These are phyloP conservation scores for Novumbra hubbsi DNA, from an alignment of 2,797 vertebrate species.

Conservation along the genomic window DNA sequence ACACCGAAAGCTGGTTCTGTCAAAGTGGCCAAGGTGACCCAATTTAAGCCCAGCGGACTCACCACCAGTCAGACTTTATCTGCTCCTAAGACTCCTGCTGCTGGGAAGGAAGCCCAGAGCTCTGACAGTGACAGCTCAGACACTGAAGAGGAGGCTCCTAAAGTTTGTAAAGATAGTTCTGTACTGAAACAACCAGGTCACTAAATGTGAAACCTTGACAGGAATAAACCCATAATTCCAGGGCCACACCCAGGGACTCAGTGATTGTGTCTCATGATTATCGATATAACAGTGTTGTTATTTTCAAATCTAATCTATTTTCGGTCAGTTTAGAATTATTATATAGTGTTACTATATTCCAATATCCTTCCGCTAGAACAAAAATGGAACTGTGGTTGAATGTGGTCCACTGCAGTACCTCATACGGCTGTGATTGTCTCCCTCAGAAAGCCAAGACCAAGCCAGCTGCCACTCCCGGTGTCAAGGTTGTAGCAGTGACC, in stretches of 20 bases:
- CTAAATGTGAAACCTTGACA: too few species aligned
- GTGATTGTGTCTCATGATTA: too few species aligned
- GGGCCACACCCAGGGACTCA: too few species aligned
- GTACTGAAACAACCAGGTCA: not conserved
- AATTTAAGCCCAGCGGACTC: not conserved
- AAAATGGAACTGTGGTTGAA: not conserved
- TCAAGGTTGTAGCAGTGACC: constrained; percentile 1
- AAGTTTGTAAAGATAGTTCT: not conserved
- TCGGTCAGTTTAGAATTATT: too few species aligned
- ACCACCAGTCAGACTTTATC: not conserved
- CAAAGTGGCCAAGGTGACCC: not conserved
- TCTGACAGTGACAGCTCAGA: constrained; percentile 12
- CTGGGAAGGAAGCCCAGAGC: not conserved
- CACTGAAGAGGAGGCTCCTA: not conserved
- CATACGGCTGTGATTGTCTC: not conserved
- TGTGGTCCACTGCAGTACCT: not conserved
- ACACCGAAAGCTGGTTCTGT: not conserved
- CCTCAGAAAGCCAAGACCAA: constrained; percentile 8
- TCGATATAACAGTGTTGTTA: too few species aligned
- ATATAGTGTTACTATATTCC: not conserved
- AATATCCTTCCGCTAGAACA: not conserved
- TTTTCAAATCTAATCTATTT: too few species aligned
- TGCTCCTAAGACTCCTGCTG: not conserved
- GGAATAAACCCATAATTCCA: too few species aligned
- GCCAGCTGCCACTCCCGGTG: not conserved